Conservation (phyloP, 1,140 invertebrate species). For the Leptopilina boulardi region DNA sequence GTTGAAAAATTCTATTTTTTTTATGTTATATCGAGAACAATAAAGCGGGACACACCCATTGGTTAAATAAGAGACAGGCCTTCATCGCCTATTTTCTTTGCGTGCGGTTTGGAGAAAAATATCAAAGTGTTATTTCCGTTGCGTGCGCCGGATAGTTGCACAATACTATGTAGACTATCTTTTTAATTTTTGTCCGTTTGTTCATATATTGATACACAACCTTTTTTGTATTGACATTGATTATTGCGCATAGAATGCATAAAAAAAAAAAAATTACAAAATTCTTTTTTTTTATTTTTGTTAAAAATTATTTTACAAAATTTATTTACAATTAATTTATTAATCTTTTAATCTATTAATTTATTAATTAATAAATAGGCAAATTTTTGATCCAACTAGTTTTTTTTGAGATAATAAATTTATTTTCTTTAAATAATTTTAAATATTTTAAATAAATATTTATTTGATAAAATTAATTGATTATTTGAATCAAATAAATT, state of each 20-base stretch:
- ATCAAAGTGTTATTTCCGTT: conserved; percentile 25
- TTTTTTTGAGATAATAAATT: too few species aligned
- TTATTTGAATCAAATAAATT: too few species aligned
- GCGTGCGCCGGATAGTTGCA: conserved; percentile 16
- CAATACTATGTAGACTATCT: not conserved
- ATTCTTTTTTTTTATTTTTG: too few species aligned
- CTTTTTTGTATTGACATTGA: not conserved
- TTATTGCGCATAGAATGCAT: not conserved
- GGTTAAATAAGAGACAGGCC: conserved; percentile 30
- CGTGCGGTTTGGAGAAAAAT: conserved; percentile 27
- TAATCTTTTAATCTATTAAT: too few species aligned
- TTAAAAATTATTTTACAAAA: too few species aligned
- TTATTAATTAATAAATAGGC: too few species aligned
- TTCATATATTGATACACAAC: not conserved
- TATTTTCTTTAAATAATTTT: too few species aligned
- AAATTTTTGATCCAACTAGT: too few species aligned
- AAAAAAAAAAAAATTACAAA: not conserved
- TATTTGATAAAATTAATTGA: too few species aligned
- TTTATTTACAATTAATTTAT: too few species aligned
- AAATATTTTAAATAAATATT: too few species aligned
- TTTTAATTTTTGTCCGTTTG: not conserved
- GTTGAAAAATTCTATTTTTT: not conserved
- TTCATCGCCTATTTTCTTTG: not conserved
- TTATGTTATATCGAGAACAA: not conserved
- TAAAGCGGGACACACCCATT: conserved; percentile 16